These are phyloP conservation scores for Tachypleus tridentatus DNA, from an alignment of 1,140 invertebrate species.

Conservation along the genomic window DNA sequence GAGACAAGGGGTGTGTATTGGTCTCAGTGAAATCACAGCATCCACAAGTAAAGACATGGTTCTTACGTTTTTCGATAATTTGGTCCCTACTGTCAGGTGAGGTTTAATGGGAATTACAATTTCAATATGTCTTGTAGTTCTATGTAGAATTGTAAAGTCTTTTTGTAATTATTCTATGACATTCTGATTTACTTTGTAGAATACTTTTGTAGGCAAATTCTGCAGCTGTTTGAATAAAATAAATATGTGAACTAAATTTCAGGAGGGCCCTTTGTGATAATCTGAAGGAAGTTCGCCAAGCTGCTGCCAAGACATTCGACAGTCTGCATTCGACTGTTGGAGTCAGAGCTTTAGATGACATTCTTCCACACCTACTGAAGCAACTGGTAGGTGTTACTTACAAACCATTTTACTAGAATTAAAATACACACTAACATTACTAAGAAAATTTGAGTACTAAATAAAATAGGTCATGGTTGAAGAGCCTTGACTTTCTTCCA, in stretches of 20 bases:
- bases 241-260: slow-evolving; percentile 6
- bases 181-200: too few relatives aligned
- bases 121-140: too few relatives aligned
- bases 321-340: slow-evolving; percentile 90
- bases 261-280: slow-evolving; percentile 86
- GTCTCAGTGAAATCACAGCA: slow-evolving; percentile 93
- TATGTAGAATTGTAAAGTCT: too few relatives aligned
- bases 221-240: too few relatives aligned
- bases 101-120: slow-evolving; percentile 4
- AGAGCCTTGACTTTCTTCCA: too few relatives aligned
- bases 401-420: too few relatives aligned
- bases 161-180: too few relatives aligned
- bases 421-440: too few relatives aligned
- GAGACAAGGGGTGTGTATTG: slow-evolving; percentile 95
- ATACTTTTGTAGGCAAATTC: too few relatives aligned
- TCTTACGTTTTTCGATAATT: slow-evolving; percentile 79
- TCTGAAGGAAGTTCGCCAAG: slow-evolving; percentile 77
- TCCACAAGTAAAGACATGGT: slow-evolving; percentile 94
- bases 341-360: slow-evolving; percentile 89
- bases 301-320: slow-evolving; percentile 93
- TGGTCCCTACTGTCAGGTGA: slow-evolving; percentile 85
- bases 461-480: too few relatives aligned
- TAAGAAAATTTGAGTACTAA: too few relatives aligned
- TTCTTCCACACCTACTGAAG: slow-evolving; percentile 77
- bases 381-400: slow-evolving; percentile 33